Evolutionary conservation across 2,113 vertebrate genomes (phyloP).

Genomic region (Vombatus ursinus): DNA sequence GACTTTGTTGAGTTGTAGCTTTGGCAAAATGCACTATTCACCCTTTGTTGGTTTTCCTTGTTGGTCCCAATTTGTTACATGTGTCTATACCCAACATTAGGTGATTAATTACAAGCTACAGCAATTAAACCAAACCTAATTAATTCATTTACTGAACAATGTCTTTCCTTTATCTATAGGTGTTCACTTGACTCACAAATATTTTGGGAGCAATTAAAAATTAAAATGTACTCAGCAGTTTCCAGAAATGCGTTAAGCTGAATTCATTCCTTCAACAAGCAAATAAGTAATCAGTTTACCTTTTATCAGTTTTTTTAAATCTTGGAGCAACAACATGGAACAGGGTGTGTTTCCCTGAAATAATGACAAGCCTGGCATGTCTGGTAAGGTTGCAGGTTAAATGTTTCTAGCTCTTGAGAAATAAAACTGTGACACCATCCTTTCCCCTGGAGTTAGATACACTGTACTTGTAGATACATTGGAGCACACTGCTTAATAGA

Average conservation of each 20-base stretch:
- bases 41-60: not conserved
- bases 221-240: slow-evolving; percentile 28
- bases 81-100: slow-evolving; percentile 59
- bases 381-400: not conserved
- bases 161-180: slow-evolving; percentile 66
- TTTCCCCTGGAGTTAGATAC: not conserved
- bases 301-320: slow-evolving; percentile 63
- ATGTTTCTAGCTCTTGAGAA: not conserved
- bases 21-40: not conserved
- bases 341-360: not conserved
- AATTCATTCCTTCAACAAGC: slow-evolving; percentile 64
- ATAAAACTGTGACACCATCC: rapidly evolving
- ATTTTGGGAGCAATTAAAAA: slow-evolving; percentile 77
- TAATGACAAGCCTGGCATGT: not conserved
- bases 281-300: slow-evolving; percentile 64
- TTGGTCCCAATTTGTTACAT: slow-evolving; percentile 63
- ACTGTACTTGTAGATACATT: rapidly evolving
- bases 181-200: slow-evolving; percentile 69
- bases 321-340: slow-evolving; percentile 22
- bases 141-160: slow-evolving; percentile 77
- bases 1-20: rapidly evolving
- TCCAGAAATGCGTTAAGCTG: slow-evolving; percentile 58
- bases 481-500: rapidly evolving
- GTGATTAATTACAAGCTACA: slow-evolving; percentile 72
- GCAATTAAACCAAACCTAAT: slow-evolving; percentile 81